A percentile compares a stretch with the other conserved stretches of the same genome.
Conservation (phyloP, 2,888 invertebrate species). For the Drosophila nigritarsus region DNA sequence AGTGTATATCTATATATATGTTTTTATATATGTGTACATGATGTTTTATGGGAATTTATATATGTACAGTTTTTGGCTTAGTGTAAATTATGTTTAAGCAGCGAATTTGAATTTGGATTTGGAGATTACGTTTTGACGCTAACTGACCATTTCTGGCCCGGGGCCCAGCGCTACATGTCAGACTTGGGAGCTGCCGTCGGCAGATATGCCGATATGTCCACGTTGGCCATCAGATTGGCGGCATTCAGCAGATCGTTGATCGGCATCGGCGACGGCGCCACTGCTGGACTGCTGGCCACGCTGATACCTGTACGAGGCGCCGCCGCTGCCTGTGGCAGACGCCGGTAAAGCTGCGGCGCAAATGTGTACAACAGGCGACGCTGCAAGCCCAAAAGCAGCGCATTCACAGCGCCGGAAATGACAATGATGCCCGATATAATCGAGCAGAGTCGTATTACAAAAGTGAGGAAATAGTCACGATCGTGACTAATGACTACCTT, state of each 20-base stretch:
- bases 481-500: slow-evolving; percentile 93
- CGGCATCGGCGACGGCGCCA: slow-evolving; percentile 15
- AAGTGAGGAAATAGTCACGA: slow-evolving; percentile 91
- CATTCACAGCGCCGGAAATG: slow-evolving; percentile 87
- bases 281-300: background rate
- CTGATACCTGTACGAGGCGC: slow-evolving; percentile 25
- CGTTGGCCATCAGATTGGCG: slow-evolving; percentile 79
- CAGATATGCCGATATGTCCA: slow-evolving; percentile 68
- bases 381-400: slow-evolving; percentile 64
- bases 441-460: slow-evolving; percentile 94
- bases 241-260: slow-evolving; percentile 76
- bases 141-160: slow-evolving; percentile 4
- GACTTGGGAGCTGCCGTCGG: slow-evolving; percentile 57
- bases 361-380: slow-evolving; percentile 62
- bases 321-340: slow-evolving; percentile 28
- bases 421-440: slow-evolving; percentile 97
- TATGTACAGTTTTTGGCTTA: slow-evolving; percentile 48
- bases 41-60: slow-evolving; percentile 16
- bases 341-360: slow-evolving; percentile 70
- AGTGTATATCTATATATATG: background rate
- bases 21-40: background rate
- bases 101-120: slow-evolving; percentile 13
- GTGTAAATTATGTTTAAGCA: slow-evolving; percentile 25
- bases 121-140: slow-evolving; percentile 39
- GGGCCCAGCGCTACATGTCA: slow-evolving; percentile 21